Percentiles rank a stretch among this genome's conserved stretches.
phyloP scores from a whole-genome alignment of 2,113 vertebrate species.

The Tonatia bakeri region DNA sequence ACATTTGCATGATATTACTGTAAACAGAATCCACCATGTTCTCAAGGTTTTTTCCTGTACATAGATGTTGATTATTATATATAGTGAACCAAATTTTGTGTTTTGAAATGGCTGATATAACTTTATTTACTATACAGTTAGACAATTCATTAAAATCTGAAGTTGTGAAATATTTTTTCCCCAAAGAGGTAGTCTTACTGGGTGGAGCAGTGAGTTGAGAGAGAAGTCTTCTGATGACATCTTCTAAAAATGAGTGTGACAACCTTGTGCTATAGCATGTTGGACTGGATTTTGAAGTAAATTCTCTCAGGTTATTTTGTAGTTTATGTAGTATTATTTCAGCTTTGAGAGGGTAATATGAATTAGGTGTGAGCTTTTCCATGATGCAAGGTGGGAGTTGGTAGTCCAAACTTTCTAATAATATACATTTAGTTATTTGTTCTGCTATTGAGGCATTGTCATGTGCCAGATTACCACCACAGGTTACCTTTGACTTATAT shows the following conservation, averaged over 20 bases:
- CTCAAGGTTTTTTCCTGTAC: constrained; percentile 22
- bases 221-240: constrained; percentile 60
- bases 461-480: neutral
- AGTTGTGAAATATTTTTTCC: neutral
- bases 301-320: constrained; percentile 46
- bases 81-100: constrained; percentile 68
- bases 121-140: constrained; percentile 53
- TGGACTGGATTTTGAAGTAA: neutral
- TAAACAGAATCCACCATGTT: constrained; percentile 72
- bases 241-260: constrained; percentile 70
- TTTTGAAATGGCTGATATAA: constrained; percentile 70
- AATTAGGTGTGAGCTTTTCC: neutral
- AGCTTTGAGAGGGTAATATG: constrained; percentile 35
- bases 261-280: constrained; percentile 53
- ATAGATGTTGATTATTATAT: constrained; percentile 44
- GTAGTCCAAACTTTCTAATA: constrained; percentile 62
- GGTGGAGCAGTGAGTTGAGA: constrained; percentile 39
- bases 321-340: constrained; percentile 67
- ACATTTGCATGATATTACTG: constrained; percentile 47
- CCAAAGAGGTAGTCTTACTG: neutral
- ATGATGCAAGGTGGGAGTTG: constrained; percentile 49
- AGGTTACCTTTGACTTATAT: constrained; percentile 39
- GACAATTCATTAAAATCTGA: constrained; percentile 61
- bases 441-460: constrained; percentile 13
- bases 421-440: constrained; percentile 42